These are phyloP conservation scores for Tringa solitaria DNA, from an alignment of 2,113 vertebrate species.

Conservation along the genomic window DNA sequence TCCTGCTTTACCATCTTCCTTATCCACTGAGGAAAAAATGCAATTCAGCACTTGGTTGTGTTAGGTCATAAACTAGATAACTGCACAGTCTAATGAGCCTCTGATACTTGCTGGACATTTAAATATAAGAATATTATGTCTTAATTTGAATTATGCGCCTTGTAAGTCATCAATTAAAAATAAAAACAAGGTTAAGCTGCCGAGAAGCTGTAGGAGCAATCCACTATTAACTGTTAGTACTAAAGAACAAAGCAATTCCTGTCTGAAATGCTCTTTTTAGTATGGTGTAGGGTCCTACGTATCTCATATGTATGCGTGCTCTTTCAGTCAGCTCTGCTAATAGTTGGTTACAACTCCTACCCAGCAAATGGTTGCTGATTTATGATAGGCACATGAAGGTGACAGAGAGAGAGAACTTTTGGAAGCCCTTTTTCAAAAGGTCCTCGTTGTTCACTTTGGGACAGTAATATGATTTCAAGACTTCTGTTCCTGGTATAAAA, in stretches of 20 bases:
- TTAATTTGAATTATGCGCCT: not conserved
- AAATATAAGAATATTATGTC: not conserved
- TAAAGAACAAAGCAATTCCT: not conserved
- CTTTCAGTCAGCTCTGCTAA: not conserved
- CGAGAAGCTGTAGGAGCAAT: not conserved
- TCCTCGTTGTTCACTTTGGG: not conserved
- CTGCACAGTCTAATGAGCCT: not conserved
- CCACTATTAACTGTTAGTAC: not conserved
- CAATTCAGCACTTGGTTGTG: not conserved
- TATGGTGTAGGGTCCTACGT: rapidly evolving
- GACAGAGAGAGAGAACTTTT: not conserved
- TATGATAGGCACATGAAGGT: not conserved
- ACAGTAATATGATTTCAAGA: not conserved
- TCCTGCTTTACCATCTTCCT: not conserved
- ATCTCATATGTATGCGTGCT: not conserved
- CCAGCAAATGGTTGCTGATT: not conserved
- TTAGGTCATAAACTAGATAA: not conserved
- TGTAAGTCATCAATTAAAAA: not conserved
- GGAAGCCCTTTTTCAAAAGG: not conserved
- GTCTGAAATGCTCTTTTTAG: not conserved
- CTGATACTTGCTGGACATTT: not conserved
- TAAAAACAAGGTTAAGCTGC: not conserved
- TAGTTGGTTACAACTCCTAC: not conserved
- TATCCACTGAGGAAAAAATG: not conserved
- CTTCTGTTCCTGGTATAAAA: not conserved